Conservation (phyloP, 2,888 invertebrate genomes). For the Lampropteryx suffumata region DNA sequence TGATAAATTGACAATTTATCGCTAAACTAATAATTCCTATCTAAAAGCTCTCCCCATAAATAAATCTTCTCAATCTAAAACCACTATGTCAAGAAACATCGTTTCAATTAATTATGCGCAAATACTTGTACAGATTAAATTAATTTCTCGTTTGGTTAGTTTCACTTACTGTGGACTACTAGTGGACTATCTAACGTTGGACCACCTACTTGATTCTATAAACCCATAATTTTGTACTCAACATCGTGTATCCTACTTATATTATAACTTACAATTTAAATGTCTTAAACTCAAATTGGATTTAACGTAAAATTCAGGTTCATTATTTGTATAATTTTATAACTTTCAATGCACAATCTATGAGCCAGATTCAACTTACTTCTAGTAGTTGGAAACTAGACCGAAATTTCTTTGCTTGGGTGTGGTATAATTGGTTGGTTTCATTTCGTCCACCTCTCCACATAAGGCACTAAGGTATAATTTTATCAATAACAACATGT, state of each 20-base stretch:
- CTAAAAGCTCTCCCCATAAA: slow-evolving; percentile 25
- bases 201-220: slow-evolving; percentile 9
- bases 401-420: slow-evolving; percentile 4
- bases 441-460: neutral
- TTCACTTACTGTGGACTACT: slow-evolving; percentile 17
- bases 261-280: too few relatives aligned
- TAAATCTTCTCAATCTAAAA: slow-evolving; percentile 26
- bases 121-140: slow-evolving; percentile 27
- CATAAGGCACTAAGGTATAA: neutral
- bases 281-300: too few relatives aligned
- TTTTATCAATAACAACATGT: neutral
- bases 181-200: slow-evolving; percentile 5
- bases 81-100: slow-evolving; percentile 27
- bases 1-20: slow-evolving; percentile 25
- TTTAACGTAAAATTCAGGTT: too few relatives aligned
- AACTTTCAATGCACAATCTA: neutral
- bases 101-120: slow-evolving; percentile 27
- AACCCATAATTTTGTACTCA: neutral
- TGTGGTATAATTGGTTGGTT: slow-evolving; percentile 7
- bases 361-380: slow-evolving; percentile 2
- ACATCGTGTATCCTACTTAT: neutral
- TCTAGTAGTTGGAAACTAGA: neutral
- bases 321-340: too few relatives aligned
- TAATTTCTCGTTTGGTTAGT: slow-evolving; percentile 25
- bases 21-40: slow-evolving; percentile 23